These are phyloP conservation scores for Macrosteles quadrilineatus DNA, from an alignment of 1,140 invertebrate genomes.

Conservation along the genomic window DNA sequence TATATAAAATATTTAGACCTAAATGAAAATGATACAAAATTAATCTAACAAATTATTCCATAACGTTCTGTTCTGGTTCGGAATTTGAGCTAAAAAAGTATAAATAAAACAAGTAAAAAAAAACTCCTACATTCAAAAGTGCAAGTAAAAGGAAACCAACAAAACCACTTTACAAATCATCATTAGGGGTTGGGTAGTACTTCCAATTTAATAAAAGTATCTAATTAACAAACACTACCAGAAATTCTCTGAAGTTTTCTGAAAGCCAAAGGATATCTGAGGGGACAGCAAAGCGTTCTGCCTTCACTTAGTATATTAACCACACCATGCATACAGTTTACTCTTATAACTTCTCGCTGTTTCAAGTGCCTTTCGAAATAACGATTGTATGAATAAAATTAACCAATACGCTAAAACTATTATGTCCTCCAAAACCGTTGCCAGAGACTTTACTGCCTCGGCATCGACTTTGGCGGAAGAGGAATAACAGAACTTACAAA, in stretches of 20 bases:
- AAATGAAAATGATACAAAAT: no score
- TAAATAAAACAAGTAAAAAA: not conserved
- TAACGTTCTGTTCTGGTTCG: no score
- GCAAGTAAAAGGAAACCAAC: no score
- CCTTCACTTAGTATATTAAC: not conserved
- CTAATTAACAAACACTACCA: no score
- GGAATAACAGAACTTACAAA: constrained; percentile 70
- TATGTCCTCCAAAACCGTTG: not conserved
- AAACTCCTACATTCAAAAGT: constrained; percentile 1
- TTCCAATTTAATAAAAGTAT: no score
- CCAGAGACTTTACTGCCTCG: not conserved
- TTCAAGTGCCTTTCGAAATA: constrained; percentile 5
- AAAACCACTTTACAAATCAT: no score
- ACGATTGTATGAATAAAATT: no score
- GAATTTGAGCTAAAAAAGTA: no score
- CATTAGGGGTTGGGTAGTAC: no score
- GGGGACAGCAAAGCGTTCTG: not conserved
- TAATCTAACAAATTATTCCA: no score
- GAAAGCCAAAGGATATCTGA: not conserved
- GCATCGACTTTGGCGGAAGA: not conserved
- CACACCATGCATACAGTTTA: constrained; percentile 16
- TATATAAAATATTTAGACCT: no score
- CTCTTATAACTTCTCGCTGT: constrained; percentile 3
- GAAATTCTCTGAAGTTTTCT: not conserved
- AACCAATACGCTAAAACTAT: not conserved